Evolutionary conservation across 1,140 invertebrate genomes (phyloP), one percentile per base, ranked within the genome.

Genomic region (Adoxophyes honmai): DNA sequence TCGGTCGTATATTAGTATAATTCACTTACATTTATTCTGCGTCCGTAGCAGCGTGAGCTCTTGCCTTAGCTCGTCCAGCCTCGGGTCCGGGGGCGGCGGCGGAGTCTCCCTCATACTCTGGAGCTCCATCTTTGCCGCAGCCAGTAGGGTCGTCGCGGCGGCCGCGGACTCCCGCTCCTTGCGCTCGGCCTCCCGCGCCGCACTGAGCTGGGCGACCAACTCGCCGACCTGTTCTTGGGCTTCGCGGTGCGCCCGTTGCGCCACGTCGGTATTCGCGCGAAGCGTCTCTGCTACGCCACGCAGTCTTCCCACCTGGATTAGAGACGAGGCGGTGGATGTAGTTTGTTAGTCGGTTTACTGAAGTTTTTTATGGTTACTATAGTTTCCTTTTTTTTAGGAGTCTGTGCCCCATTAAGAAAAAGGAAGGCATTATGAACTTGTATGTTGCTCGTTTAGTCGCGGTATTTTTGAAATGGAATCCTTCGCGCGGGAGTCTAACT

Each of bases 11-110:
- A n/a, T n/a, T n/a, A n/a, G n/a, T n/a, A n/a, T n/a, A n/a, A n/a
- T n/a, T n/a, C n/a, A 83, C 91, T 83, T 86, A 95, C 94, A 91
- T 91, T 93, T 94, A 75, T 96, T 96, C 69, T 94, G 93, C 52
- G 94, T 90, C 54, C 92, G 87, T 66, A 95, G 90, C 63, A 91
- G 79, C 35, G 90, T 90, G 52, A 95, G 86, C 72, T 95, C 94
- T 68, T 92, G 88, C 56, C 92, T 91, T 53, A 96, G 84, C 72
- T 95, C 94, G 62, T 95, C 93, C 33, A 95, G 88, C 70, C 94
- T 90, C 67, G 92, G 91, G 74, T 93, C 93, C 10, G 93, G 93
- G 42, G 91, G 78, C n/a, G 91, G 91, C 60, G 92, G 87, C n/a
- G 91, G 91, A 77, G 61, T 86, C 71, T 78, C 90, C 4, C 71